Base-by-base conservation (phyloP, 2,888 invertebrate genomes). In the Choreutis nemorana region DNA sequence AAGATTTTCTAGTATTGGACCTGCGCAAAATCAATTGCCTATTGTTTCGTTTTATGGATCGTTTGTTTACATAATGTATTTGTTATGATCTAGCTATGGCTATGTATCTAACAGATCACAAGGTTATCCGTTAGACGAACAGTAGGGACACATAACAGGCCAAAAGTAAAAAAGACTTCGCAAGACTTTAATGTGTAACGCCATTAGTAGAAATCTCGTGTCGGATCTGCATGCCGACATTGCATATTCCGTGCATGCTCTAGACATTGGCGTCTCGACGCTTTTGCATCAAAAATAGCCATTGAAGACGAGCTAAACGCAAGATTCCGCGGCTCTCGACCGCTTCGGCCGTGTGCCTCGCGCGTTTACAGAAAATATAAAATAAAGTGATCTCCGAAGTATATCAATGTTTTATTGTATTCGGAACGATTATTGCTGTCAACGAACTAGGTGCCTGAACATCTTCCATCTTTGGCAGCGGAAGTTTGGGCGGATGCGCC, bases 161-260 rank as follows among this genome's bases (percentile, higher is more conserved):
- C n/a, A n/a, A n/a, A n/a, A n/a, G n/a, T n/a, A n/a, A n/a, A n/a
- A n/a, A n/a, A n/a, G n/a, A n/a, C n/a, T n/a, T n/a, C n/a, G n/a
- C n/a, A n/a, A n/a, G n/a, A n/a, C n/a, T n/a, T n/a, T n/a, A n/a
- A n/a, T n/a, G n/a, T n/a, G n/a, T n/a, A n/a, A n/a, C n/a, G n/a
- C n/a, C n/a, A n/a, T n/a, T n/a, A n/a, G n/a, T n/a, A n/a, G n/a
- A n/a, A n/a, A n/a, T n/a, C n/a, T n/a, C n/a, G n/a, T n/a, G n/a
- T n/a, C 18, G 8, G 18, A 6, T 6, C 8, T 8, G 72, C 60
- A 64, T 68, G 67, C 64, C 67, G 70, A 63, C 70, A 78, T 77
- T 77, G 78, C 77, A 77, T 78, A 78, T 78, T 78, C 77, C 66
- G 49, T 73, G 71, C 77, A 73, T 77, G 77, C 72, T 72, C 73